Evolutionary conservation across 2,888 invertebrate genomes (phyloP), one percentile per base, ranked within the genome.

Genomic region (Morpho deidamia): DNA sequence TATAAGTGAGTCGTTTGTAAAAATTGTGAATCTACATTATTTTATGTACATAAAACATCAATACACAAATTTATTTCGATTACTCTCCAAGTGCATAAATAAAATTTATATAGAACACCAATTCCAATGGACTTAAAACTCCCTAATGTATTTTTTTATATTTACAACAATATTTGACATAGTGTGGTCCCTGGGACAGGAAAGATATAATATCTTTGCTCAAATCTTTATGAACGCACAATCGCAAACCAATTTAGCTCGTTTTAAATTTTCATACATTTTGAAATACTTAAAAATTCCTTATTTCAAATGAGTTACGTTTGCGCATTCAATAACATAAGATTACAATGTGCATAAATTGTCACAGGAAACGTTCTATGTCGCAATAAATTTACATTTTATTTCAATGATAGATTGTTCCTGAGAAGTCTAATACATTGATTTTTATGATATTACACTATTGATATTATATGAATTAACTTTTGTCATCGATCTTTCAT

Each of bases 71-170:
- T 62, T 55, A 60, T 69, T 69, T 69, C 65, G 66, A 75, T 76
- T 76, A 67, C 61, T 69, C 65, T 73, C 23, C 73, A 72, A 66
- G 60, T 71, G 74, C 66, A 58, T 72, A 79, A 81, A 83, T 78
- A 78, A 77, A 74, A 76, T 74, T 76, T 70, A 72, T 50, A 61
- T 62, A 61, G 65, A 62, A 61, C 57, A 65, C 70, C 64, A 67
- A 72, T 66, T 63, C 68, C 50, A 56, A 78, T 77, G 81, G 81
- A 82, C 81, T 82, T 74, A 73, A 71, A 71, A 73, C 75, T 72
- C 70, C 78, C 71, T 78, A 75, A 74, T 77, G 66, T 62, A 65
- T 69, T 68, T 64, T 67, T 71, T 71, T 63, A 70, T 81, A 85
- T 84, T 76, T 83, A 84, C 86, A 86, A 70, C 66, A 68, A 50